phyloP scores from a whole-genome alignment of 2,888 invertebrate genomes.

The Caenorhabditis sp. region DNA sequence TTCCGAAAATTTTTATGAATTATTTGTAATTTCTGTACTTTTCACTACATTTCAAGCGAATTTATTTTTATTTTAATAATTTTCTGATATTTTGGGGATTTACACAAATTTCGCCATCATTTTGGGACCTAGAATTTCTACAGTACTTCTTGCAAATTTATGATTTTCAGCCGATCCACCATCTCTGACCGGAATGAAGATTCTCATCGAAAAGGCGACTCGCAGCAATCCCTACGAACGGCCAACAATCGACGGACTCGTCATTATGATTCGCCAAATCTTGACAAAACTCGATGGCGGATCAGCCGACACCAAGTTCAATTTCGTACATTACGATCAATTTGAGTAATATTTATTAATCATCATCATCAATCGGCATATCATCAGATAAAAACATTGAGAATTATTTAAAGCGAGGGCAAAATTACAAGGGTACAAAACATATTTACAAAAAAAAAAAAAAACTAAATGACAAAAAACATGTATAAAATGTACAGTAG shows the following conservation, averaged over 20 bases:
- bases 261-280: constrained; percentile 29
- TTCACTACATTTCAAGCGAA: no score
- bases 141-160: no score
- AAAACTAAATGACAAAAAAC: neutral
- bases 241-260: constrained; percentile 33
- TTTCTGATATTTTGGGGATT: no score
- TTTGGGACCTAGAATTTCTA: no score
- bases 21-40: no score
- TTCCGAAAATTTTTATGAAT: no score
- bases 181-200: constrained; percentile 13
- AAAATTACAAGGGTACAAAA: neutral
- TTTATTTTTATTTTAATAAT: no score
- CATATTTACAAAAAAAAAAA: neutral
- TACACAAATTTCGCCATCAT: no score
- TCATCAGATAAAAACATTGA: neutral
- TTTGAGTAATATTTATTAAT: neutral
- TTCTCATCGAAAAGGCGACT: constrained; percentile 13
- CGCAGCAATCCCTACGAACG: constrained; percentile 21
- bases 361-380: neutral
- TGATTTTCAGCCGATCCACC: constrained; percentile 15
- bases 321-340: constrained; percentile 10
- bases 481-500: neutral
- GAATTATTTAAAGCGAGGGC: neutral
- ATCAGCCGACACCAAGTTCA: neutral
- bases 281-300: neutral